Conservation (phyloP, 2,113 vertebrate genomes). For the Phalacrocorax brasilianus region DNA sequence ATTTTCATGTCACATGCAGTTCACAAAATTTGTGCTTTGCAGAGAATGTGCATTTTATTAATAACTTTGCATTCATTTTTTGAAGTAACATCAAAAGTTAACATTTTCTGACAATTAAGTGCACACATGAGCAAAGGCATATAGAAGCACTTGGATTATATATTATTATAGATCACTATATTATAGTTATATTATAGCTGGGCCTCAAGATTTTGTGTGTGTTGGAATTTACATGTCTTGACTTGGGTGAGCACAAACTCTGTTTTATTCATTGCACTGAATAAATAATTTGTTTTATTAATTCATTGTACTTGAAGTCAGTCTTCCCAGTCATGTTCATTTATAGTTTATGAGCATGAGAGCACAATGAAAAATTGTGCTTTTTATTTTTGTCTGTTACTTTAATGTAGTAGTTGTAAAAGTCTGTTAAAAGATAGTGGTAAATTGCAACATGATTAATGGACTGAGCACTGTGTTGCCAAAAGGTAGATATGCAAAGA, state of each 20-base stretch:
- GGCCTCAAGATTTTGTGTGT: background rate
- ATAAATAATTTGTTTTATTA: conserved; percentile 19
- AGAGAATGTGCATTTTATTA: background rate
- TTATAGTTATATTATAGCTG: background rate
- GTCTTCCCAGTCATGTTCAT: background rate
- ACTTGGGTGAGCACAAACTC: background rate
- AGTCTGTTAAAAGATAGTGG: background rate
- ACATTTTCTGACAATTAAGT: background rate
- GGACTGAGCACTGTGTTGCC: background rate
- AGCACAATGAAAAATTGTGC: background rate
- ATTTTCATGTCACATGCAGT: background rate
- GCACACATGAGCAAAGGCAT: background rate
- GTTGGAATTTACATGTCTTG: background rate
- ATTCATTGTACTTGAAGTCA: background rate
- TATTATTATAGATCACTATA: too few species aligned
- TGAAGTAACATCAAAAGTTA: background rate
- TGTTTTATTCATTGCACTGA: conserved; percentile 11
- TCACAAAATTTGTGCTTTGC: background rate
- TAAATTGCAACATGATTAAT: background rate
- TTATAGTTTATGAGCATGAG: background rate
- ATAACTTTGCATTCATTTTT: background rate
- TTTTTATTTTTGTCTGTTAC: background rate
- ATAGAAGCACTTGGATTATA: background rate
- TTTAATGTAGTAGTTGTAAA: background rate
- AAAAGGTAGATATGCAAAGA: background rate